Evolutionary conservation across 2,888 invertebrate genomes (phyloP).

Genomic region (Scaptomyza parva): DNA sequence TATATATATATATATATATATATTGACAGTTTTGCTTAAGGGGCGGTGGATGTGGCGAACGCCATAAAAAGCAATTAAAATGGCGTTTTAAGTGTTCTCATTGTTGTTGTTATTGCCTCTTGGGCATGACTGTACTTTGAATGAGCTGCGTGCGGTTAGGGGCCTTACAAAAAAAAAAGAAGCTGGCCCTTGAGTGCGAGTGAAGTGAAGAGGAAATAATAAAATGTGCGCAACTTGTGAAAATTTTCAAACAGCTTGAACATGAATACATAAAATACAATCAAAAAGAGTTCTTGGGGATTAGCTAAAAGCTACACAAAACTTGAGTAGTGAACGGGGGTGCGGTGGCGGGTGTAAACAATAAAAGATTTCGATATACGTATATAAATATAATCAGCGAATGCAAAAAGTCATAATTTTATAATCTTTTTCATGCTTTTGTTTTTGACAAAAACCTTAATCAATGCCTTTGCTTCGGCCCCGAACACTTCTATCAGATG

Average conservation of each 20-base stretch:
- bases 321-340: not conserved
- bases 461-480: not conserved
- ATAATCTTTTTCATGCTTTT: not conserved
- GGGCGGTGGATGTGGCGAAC: not conserved
- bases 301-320: not conserved
- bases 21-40: conserved; percentile 45
- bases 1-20: conserved; percentile 12
- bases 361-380: not conserved
- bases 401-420: not conserved
- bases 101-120: conserved; percentile 14
- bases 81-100: conserved; percentile 33
- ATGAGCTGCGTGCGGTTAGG: conserved; percentile 24
- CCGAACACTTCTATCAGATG: not conserved
- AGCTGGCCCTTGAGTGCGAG: conserved; percentile 27
- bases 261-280: conserved; percentile 1
- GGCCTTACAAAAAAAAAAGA: conserved; percentile 23
- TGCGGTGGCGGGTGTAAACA: not conserved
- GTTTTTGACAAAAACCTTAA: too few relatives aligned
- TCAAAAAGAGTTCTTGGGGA: not conserved
- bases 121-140: conserved; percentile 45
- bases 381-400: not conserved
- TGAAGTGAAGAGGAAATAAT: conserved; percentile 17
- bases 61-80: conserved; percentile 57
- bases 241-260: not conserved
- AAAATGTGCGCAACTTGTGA: not conserved